Percentiles rank a stretch among this genome's conserved stretches.
Evolutionary conservation across 2,113 vertebrate species (phyloP).

Genomic region (Thunnus thynnus): DNA sequence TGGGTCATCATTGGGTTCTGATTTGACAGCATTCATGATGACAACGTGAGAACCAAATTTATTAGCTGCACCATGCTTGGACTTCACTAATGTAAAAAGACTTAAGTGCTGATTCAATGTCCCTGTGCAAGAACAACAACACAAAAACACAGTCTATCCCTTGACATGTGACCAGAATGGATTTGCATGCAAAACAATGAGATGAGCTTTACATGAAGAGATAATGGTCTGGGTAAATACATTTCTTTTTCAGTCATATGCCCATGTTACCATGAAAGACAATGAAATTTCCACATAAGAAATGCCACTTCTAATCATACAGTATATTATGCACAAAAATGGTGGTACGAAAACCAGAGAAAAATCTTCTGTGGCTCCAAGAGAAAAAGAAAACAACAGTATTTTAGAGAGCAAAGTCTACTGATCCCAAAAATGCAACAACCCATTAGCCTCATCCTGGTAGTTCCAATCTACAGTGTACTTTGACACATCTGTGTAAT

Average conservation of each 20-base stretch:
- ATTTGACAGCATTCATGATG: slow-evolving; percentile 56
- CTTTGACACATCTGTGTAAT: slow-evolving; percentile 70
- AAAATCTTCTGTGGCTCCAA: slow-evolving; percentile 67
- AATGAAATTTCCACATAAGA: slow-evolving; percentile 66
- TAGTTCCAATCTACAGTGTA: slow-evolving; percentile 54
- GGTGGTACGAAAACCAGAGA: slow-evolving; percentile 69
- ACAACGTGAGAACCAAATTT: slow-evolving; percentile 66
- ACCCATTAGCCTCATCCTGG: slow-evolving; percentile 67
- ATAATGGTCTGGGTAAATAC: slow-evolving; percentile 74
- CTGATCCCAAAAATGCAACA: slow-evolving; percentile 65
- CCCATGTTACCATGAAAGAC: slow-evolving; percentile 68
- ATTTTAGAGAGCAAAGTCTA: slow-evolving; percentile 70
- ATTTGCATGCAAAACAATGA: slow-evolving; percentile 83
- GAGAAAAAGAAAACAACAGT: slow-evolving; percentile 56
- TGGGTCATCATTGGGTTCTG: slow-evolving; percentile 37
- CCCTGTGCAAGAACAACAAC: slow-evolving; percentile 74
- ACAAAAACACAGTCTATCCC: slow-evolving; percentile 76
- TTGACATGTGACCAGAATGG: slow-evolving; percentile 72
- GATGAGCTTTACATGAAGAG: slow-evolving; percentile 75
- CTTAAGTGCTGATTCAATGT: slow-evolving; percentile 76
- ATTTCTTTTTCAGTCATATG: slow-evolving; percentile 74
- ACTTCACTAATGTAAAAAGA: slow-evolving; percentile 69
- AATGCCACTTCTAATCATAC: slow-evolving; percentile 77
- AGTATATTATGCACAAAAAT: slow-evolving; percentile 80
- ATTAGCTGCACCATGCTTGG: slow-evolving; percentile 76